Evolutionary conservation across 1,140 invertebrate species (phyloP), one percentile per base, ranked within the genome.

Genomic region (Ladona fulva): DNA sequence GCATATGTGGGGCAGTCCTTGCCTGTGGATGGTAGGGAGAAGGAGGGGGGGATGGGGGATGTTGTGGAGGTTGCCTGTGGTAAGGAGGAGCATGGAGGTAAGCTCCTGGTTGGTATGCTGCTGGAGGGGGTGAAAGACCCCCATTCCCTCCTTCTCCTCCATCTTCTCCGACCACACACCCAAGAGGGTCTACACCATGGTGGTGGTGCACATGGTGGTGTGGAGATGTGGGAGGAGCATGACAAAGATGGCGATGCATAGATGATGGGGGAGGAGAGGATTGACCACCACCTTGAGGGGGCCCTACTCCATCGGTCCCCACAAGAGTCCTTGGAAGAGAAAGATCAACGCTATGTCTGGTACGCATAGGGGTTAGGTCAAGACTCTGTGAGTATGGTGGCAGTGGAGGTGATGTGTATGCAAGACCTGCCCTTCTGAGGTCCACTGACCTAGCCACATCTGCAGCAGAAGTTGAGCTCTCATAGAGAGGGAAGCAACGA

Each of bases 271-370:
- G 76, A 37, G 22, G 19, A 29, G 52, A 52, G 25, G 52, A 42
- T 52, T 66, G 44, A 24, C 77, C 42, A 19, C 37, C 24, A 14
- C 24, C 14, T 24, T 75, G 24, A n/a, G 16, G 29, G 5, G 52
- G 52, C 14, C 52, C 52, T n/a, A 14, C 29, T 37, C 42, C 42
- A 3, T 42, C 37, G 3, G 24, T 24, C 74, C 24, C 37, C 3
- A 75, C 74, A 3, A 25, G 19, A 24, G 24, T 19, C 24, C 37
- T 66, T 22, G 24, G 24, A 16, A 25, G 29, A 37, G 52, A 74
- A 24, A 78, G 77, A 24, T 78, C 77, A 44, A 78, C 66, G 59
- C 77, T 78, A 52, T 78, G 77, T 22, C 66, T 44, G 7, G 24
- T 42, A 5, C 52, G 52, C 52, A 66, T 66, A 1, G 52, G 74